phyloP scores from a whole-genome alignment of 1,140 invertebrate species.

The Bombus superbus region DNA sequence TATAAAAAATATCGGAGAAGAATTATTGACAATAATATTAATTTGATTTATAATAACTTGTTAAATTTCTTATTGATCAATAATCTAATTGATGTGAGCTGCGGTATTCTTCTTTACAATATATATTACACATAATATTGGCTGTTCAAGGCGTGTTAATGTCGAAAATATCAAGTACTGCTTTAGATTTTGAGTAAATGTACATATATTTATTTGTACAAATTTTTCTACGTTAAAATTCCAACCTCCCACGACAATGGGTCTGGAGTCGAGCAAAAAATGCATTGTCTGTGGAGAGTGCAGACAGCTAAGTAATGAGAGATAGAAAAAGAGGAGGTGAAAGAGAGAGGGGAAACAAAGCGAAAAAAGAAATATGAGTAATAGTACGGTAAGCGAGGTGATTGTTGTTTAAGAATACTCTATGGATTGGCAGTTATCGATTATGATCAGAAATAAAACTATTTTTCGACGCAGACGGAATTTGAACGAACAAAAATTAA shows the following conservation, averaged over 20 bases:
- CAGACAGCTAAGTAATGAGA: slow-evolving; percentile 56
- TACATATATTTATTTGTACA: not conserved
- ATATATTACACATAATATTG: not conserved
- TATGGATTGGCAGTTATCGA: not conserved
- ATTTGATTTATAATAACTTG: not conserved
- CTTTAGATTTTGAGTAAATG: not conserved
- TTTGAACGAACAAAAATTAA: slow-evolving; percentile 73
- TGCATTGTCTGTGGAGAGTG: slow-evolving; percentile 60
- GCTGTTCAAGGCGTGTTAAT: not conserved
- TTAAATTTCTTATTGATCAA: not conserved
- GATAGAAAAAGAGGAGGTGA: slow-evolving; percentile 6
- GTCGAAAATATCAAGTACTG: not conserved
- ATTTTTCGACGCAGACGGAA: slow-evolving; percentile 23
- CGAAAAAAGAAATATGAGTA: slow-evolving; percentile 11
- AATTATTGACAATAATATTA: not conserved
- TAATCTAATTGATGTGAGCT: not conserved
- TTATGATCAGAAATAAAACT: slow-evolving; percentile 30
- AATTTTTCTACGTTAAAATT: slow-evolving; percentile 42
- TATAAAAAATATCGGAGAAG: not conserved
- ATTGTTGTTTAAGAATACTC: not conserved
- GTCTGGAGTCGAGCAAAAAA: slow-evolving; percentile 56
- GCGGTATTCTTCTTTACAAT: not conserved
- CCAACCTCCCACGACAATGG: slow-evolving; percentile 59
- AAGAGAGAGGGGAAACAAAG: slow-evolving; percentile 4
- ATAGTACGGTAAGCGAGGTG: slow-evolving; percentile 16